Percentiles rank a stretch among this genome's conserved stretches.
phyloP scores from a whole-genome alignment of 2,888 invertebrate species.

The Mythimna ferrago region DNA sequence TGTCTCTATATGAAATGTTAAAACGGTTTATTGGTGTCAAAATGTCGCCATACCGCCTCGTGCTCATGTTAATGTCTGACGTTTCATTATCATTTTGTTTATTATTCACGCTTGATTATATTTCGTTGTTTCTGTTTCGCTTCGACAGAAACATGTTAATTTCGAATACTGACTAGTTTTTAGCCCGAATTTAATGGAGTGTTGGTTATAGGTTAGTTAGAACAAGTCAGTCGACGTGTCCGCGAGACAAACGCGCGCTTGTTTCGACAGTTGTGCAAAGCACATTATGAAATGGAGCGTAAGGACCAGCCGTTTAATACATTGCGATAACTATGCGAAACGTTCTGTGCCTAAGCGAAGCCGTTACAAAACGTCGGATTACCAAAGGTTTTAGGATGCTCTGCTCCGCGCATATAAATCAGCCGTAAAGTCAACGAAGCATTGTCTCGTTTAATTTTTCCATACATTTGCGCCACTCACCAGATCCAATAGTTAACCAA shows the following conservation, averaged over 20 bases:
- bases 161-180: conserved; percentile 24
- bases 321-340: conserved; percentile 76
- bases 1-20: conserved; percentile 68
- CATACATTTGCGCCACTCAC: conserved; percentile 81
- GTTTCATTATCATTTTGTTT: conserved; percentile 52
- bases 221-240: conserved; percentile 66
- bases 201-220: conserved; percentile 34
- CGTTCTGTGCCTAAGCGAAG: conserved; percentile 75
- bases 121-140: conserved; percentile 41
- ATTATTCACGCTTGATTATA: conserved; percentile 47
- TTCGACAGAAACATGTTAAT: conserved; percentile 27
- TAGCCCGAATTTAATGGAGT: conserved; percentile 14
- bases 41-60: conserved; percentile 51
- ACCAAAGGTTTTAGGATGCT: conserved; percentile 73
- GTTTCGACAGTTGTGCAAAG: conserved; percentile 82
- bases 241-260: conserved; percentile 77
- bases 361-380: conserved; percentile 82
- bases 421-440: conserved; percentile 65
- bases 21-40: conserved; percentile 65
- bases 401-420: conserved; percentile 76
- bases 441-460: conserved; percentile 80
- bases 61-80: conserved; percentile 33
- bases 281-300: conserved; percentile 86
- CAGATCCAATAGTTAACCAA: conserved; percentile 86
- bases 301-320: conserved; percentile 80